Conservation (phyloP, 1,140 invertebrate genomes). For the Calosoma granatense region DNA sequence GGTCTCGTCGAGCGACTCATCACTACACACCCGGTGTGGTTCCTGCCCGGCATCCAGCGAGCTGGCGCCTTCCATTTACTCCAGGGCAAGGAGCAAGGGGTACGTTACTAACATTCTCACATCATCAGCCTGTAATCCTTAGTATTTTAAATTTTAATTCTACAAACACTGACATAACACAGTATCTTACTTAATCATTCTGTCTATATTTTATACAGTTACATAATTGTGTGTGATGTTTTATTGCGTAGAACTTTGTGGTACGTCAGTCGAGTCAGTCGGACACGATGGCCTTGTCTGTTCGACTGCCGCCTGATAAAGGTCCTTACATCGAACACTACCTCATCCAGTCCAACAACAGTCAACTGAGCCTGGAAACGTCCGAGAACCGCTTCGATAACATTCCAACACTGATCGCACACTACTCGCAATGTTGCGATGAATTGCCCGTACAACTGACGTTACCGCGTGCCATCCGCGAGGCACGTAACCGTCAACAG, state of each 20-base stretch:
- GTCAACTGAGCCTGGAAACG: constrained; percentile 79
- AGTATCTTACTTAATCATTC: too few relatives aligned
- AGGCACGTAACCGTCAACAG: constrained; percentile 80
- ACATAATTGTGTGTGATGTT: too few relatives aligned
- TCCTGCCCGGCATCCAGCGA: constrained; percentile 84
- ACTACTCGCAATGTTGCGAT: constrained; percentile 89
- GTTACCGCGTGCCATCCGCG: constrained; percentile 69
- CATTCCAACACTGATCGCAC: constrained; percentile 81
- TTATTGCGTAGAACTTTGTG: constrained; percentile 70
- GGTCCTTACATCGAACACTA: constrained; percentile 92
- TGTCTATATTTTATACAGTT: too few relatives aligned
- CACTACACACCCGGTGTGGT: constrained; percentile 90
- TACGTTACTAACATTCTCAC: too few relatives aligned
- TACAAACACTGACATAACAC: too few relatives aligned
- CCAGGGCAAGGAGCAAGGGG: constrained; percentile 86
- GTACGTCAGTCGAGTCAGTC: constrained; percentile 87
- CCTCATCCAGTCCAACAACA: constrained; percentile 75
- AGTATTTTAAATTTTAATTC: too few relatives aligned
- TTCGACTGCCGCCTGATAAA: constrained; percentile 73
- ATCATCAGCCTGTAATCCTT: too few relatives aligned
- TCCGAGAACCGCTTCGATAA: constrained; percentile 86
- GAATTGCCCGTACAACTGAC: constrained; percentile 86
- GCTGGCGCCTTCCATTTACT: constrained; percentile 86
- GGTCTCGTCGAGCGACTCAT: constrained; percentile 77
- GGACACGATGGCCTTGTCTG: constrained; percentile 88